Conservation (phyloP, 2,797 vertebrate genomes). For the Danio albolineatus region DNA sequence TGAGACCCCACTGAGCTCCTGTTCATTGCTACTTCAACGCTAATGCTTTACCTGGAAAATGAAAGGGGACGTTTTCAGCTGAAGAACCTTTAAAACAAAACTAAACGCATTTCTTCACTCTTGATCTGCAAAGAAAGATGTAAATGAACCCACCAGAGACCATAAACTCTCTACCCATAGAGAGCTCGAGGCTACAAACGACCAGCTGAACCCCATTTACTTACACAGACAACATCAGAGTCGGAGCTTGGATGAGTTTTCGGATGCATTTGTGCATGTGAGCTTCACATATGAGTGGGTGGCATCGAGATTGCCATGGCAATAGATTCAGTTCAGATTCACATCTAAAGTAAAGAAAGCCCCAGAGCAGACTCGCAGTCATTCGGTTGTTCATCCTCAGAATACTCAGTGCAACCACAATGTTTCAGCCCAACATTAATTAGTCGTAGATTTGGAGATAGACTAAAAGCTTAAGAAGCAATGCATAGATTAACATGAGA, state of each 20-base stretch:
- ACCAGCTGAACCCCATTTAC: conserved; percentile 28
- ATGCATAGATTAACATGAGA: conserved; percentile 13
- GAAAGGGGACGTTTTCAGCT: not conserved
- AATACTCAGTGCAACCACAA: conserved; percentile 31
- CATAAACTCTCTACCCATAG: conserved; percentile 12
- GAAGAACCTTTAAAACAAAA: conserved; percentile 27
- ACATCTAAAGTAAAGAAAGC: conserved; percentile 19
- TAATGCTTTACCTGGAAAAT: conserved; percentile 26
- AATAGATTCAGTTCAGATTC: conserved; percentile 40
- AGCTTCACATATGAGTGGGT: conserved; percentile 42
- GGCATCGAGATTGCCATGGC: conserved; percentile 42
- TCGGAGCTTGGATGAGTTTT: conserved; percentile 25
- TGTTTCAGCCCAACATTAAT: conserved; percentile 33
- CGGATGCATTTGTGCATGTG: conserved; percentile 43
- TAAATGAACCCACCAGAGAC: conserved; percentile 40
- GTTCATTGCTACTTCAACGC: conserved; percentile 9
- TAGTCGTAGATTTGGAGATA: conserved; percentile 15
- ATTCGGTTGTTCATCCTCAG: conserved; percentile 26
- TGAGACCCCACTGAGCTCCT: conserved; percentile 25
- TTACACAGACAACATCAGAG: conserved; percentile 31
- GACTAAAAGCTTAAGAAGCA: conserved; percentile 16
- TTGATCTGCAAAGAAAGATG: conserved; percentile 36
- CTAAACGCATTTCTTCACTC: conserved; percentile 41
- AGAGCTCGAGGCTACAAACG: conserved; percentile 20
- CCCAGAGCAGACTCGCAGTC: conserved; percentile 26